These are phyloP conservation scores for Puntigrus tetrazona DNA, from an alignment of 2,113 vertebrate genomes.

Conservation along the genomic window DNA sequence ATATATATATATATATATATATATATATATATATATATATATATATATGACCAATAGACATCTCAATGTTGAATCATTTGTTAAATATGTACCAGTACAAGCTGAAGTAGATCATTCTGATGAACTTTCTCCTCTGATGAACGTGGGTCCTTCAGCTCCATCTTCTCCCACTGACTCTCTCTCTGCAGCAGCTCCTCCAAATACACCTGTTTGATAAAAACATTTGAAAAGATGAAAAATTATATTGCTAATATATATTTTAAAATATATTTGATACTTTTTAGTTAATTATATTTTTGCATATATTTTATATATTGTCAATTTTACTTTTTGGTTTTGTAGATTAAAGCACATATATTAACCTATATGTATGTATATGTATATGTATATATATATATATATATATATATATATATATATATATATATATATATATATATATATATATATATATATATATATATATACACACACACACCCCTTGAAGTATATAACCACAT, in stretches of 20 bases:
- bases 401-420: neutral
- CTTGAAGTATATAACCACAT: neutral
- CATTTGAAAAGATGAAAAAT: neutral
- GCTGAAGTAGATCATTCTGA: constrained; percentile 75
- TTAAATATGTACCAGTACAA: constrained; percentile 71
- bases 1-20: too few relatives aligned
- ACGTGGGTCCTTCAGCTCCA: constrained; percentile 81
- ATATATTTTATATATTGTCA: neutral
- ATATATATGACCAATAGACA: neutral
- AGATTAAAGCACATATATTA: too few relatives aligned
- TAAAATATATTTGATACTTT: neutral
- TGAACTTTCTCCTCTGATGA: constrained; percentile 74
- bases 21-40: too few relatives aligned
- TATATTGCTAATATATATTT: neutral
- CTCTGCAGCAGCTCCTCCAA: constrained; percentile 79
- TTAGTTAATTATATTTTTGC: too few relatives aligned
- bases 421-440: neutral
- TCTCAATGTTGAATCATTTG: constrained; percentile 17
- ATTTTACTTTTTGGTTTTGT: too few relatives aligned
- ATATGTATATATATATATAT: too few relatives aligned
- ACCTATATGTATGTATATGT: too few relatives aligned
- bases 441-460: neutral
- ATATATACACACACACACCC: too few relatives aligned
- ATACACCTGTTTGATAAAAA: constrained; percentile 74
- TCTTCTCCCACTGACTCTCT: constrained; percentile 75